Conservation (phyloP, 2,797 vertebrate genomes). For the Argentina silus region DNA sequence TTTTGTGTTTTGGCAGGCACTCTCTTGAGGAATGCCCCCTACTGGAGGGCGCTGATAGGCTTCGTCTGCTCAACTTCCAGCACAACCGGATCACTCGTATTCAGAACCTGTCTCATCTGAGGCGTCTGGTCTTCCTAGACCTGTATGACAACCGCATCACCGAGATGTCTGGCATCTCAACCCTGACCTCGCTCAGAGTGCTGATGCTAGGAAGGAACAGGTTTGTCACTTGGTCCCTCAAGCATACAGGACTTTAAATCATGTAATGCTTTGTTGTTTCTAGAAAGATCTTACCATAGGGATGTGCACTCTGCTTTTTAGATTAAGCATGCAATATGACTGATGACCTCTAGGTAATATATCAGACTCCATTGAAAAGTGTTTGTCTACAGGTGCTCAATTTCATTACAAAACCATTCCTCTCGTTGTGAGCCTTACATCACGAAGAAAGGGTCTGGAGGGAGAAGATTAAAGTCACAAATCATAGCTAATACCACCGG, state of each 20-base stretch:
- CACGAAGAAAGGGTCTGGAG: slow-evolving; percentile 17
- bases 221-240: slow-evolving; percentile 64
- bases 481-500: slow-evolving; percentile 33
- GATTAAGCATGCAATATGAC: slow-evolving; percentile 9
- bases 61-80: slow-evolving; percentile 90
- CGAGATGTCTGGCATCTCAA: slow-evolving; percentile 89
- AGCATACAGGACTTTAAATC: background rate
- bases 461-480: slow-evolving; percentile 40
- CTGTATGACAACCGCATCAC: slow-evolving; percentile 90
- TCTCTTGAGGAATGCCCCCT: slow-evolving; percentile 86
- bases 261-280: background rate
- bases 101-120: slow-evolving; percentile 86
- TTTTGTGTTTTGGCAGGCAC: slow-evolving; percentile 70
- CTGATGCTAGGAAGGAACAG: slow-evolving; percentile 94
- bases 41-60: slow-evolving; percentile 82
- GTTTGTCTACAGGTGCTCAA: slow-evolving; percentile 22
- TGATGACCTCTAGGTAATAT: slow-evolving; percentile 1
- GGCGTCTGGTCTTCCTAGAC: slow-evolving; percentile 89
- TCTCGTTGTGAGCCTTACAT: slow-evolving; percentile 22
- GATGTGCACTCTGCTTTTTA: slow-evolving; percentile 6
- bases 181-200: slow-evolving; percentile 84
- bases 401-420: slow-evolving; percentile 17
- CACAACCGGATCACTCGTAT: slow-evolving; percentile 90
- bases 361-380: slow-evolving; percentile 9
- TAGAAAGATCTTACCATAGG: background rate